Percentiles rank a stretch among this genome's conserved stretches.
Conservation (phyloP, 1,140 invertebrate species). For the Trichogramma pretiosum region DNA sequence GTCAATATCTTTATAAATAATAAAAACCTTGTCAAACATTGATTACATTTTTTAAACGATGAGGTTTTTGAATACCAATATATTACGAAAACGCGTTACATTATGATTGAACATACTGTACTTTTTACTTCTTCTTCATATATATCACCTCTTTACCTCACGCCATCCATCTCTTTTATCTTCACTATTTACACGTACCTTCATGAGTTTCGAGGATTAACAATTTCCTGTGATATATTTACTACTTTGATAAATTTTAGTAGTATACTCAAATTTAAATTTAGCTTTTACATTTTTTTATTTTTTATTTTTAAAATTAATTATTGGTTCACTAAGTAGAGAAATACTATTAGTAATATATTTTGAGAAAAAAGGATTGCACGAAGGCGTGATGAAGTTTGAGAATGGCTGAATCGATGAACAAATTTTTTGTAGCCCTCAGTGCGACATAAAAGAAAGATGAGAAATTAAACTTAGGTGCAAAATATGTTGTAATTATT, state of each 20-base stretch:
- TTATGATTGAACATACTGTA: too few species aligned
- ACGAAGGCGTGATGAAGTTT: constrained; percentile 21
- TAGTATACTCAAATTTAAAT: constrained; percentile 4
- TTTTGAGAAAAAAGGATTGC: constrained; percentile 1
- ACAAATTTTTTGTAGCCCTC: too few species aligned
- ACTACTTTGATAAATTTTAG: constrained; percentile 14
- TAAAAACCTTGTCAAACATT: too few species aligned
- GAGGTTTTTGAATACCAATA: too few species aligned
- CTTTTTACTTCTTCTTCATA: constrained; percentile 1
- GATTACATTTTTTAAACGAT: too few species aligned
- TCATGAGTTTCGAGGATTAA: constrained; percentile 20
- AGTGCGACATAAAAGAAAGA: too few species aligned
- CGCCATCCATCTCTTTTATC: background rate
- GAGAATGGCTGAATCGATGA: constrained; percentile 32
- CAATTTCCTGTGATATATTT: constrained; percentile 20
- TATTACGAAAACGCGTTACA: too few species aligned
- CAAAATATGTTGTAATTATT: constrained; percentile 12
- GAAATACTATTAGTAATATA: constrained; percentile 15
- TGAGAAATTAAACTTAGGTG: constrained; percentile 11
- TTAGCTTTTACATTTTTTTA: background rate
- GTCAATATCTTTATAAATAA: too few species aligned
- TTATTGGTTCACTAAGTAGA: too few species aligned
- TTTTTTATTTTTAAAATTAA: background rate
- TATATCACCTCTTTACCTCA: background rate
- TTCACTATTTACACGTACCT: constrained; percentile 14